Evolutionary conservation across 2,888 invertebrate genomes (phyloP).

Genomic region (Tricholauxania praeusta): DNA sequence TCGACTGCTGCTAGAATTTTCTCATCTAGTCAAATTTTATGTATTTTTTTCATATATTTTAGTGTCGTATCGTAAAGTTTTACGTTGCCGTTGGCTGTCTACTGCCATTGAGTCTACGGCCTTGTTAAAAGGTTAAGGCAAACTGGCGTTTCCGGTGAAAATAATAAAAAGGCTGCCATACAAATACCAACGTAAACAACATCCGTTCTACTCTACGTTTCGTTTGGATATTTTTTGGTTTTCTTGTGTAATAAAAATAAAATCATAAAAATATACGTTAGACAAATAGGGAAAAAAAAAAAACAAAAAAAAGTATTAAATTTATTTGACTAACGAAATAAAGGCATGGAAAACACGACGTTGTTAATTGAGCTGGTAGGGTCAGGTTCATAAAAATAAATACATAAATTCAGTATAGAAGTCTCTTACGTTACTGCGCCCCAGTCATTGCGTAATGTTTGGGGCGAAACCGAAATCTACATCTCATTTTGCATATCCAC

Average conservation of each 20-base stretch:
- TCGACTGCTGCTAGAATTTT: no score
- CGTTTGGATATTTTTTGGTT: neutral
- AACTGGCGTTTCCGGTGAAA: conserved; percentile 16
- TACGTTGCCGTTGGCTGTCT: neutral
- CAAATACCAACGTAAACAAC: neutral
- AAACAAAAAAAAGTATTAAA: neutral
- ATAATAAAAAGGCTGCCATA: neutral
- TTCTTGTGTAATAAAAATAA: neutral
- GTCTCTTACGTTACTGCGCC: no score
- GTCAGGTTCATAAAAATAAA: no score
- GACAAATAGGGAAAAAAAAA: neutral
- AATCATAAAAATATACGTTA: neutral
- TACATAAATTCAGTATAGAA: no score
- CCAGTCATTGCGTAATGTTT: no score
- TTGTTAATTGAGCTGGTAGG: no score
- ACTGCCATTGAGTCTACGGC: conserved; percentile 4
- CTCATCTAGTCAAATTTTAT: neutral
- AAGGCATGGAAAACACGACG: neutral
- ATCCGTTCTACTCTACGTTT: no score
- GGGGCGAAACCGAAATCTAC: no score
- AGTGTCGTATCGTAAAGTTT: conserved; percentile 6
- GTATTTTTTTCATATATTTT: neutral
- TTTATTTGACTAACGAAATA: neutral
- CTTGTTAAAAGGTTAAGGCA: neutral
- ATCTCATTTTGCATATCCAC: no score